Conservation (phyloP, 2,797 vertebrate genomes). For the Rhincodon typus region DNA sequence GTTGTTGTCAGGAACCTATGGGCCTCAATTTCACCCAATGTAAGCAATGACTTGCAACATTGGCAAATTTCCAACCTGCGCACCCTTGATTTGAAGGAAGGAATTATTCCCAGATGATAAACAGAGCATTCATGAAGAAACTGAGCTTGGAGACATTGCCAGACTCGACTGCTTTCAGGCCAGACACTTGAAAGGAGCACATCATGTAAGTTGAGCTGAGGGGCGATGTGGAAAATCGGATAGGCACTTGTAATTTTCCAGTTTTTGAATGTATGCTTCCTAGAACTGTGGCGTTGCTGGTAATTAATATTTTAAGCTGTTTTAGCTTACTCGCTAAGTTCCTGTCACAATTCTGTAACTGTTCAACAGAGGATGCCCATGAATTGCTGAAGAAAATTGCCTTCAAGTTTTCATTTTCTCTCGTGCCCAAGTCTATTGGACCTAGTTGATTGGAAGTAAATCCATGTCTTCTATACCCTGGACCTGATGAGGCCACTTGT, state of each 20-base stretch:
- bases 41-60: background rate
- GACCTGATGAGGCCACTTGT: background rate
- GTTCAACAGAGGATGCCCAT: background rate
- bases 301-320: background rate
- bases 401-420: background rate
- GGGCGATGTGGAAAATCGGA: background rate
- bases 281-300: background rate
- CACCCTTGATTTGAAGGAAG: background rate
- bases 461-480: background rate
- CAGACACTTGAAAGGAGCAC: background rate
- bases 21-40: background rate
- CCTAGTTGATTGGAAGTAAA: background rate
- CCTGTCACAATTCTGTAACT: background rate
- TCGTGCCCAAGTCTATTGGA: background rate
- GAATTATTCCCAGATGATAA: background rate
- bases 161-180: background rate
- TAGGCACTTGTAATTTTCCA: background rate
- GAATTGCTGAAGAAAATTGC: background rate
- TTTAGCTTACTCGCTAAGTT: background rate
- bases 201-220: background rate
- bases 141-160: background rate
- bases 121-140: background rate
- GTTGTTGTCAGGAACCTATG: background rate
- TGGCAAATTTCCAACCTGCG: background rate
- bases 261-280: background rate